Conservation (phyloP, 2,888 invertebrate species). For the Cheilosia pagana region DNA sequence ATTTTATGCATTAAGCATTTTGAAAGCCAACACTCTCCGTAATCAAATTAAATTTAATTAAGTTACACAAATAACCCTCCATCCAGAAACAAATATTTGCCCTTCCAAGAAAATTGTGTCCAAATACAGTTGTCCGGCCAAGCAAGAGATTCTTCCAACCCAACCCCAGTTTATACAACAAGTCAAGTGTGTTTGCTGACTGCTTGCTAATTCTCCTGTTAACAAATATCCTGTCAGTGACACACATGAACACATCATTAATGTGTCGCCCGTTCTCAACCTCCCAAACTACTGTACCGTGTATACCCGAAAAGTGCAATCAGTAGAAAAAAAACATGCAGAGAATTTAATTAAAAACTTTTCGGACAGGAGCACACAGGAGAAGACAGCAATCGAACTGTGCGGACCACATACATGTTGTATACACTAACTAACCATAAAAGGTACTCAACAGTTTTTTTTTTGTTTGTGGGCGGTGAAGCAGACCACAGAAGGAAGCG, state of each 20-base stretch:
- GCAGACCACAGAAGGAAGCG: conserved; percentile 14
- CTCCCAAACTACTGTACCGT: background rate
- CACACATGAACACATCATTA: conserved; percentile 70
- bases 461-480: conserved; percentile 14
- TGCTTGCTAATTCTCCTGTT: conserved; percentile 47
- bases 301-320: conserved; percentile 56
- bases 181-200: conserved; percentile 66
- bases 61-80: conserved; percentile 55
- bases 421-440: conserved; percentile 44
- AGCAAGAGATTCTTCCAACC: conserved; percentile 12
- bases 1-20: conserved; percentile 42
- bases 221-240: conserved; percentile 56
- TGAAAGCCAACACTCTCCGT: conserved; percentile 49
- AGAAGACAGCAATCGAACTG: conserved; percentile 14
- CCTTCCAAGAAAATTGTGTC: conserved; percentile 37
- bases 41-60: conserved; percentile 67
- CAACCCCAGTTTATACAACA: conserved; percentile 11
- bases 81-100: conserved; percentile 64
- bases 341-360: conserved; percentile 74
- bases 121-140: conserved; percentile 43
- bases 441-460: conserved; percentile 45
- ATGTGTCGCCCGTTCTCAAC: conserved; percentile 39
- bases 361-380: conserved; percentile 38
- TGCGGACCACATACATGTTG: conserved; percentile 5
- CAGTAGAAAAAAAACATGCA: conserved; percentile 72